Percentiles rank a stretch among this genome's conserved stretches.
Evolutionary conservation across 2,888 invertebrate genomes (phyloP).

Genomic region (Argyra leucocephala): DNA sequence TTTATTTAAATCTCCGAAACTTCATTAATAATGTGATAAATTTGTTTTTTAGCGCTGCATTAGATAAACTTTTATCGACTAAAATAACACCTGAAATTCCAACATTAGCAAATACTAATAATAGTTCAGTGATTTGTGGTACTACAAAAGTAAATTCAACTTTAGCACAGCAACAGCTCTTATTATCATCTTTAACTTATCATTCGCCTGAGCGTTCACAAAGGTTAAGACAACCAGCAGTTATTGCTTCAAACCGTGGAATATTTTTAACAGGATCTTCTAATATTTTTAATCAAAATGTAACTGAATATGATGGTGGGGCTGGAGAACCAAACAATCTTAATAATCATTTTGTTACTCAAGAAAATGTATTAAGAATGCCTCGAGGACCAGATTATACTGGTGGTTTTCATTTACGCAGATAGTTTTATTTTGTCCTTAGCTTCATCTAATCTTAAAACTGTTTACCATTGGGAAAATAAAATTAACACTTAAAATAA

Average conservation of each 20-base stretch:
- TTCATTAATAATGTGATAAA: neutral
- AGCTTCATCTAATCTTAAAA: neutral
- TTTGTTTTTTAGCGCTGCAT: slow-evolving; percentile 7
- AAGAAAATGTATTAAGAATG: slow-evolving; percentile 51
- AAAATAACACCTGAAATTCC: neutral
- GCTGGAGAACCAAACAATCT: neutral
- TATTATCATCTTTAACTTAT: neutral
- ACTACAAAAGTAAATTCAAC: neutral
- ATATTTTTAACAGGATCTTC: neutral
- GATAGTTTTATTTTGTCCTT: slow-evolving; percentile 43
- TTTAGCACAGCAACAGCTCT: neutral
- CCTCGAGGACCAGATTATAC: slow-evolving; percentile 75
- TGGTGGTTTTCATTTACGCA: slow-evolving; percentile 56
- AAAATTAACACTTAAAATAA: too few species aligned
- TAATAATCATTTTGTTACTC: neutral
- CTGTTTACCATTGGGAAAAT: too few species aligned
- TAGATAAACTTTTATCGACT: neutral
- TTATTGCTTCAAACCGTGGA: neutral
- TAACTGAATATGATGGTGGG: neutral
- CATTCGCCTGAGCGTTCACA: neutral
- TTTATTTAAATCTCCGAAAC: slow-evolving; percentile 32
- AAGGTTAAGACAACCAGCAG: neutral
- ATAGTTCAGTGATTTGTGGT: neutral
- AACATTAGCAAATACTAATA: neutral
- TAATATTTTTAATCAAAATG: neutral